Percentiles rank a stretch among this genome's conserved stretches.
These are phyloP conservation scores for Anoplopoma fimbria DNA, from an alignment of 2,113 vertebrate species.

Conservation along the genomic window DNA sequence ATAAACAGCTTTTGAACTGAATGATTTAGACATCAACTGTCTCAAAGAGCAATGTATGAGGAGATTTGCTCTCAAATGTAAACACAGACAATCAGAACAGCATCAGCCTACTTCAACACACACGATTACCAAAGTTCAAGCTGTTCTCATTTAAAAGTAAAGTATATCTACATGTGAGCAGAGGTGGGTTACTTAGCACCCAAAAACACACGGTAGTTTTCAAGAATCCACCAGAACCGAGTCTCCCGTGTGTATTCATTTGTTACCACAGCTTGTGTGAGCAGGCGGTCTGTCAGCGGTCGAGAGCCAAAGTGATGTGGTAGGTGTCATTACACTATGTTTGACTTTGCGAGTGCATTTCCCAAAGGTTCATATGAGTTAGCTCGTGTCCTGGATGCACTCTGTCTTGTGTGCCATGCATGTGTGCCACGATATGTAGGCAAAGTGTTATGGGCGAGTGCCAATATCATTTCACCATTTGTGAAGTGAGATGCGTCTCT, in stretches of 20 bases:
- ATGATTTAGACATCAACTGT: conserved; percentile 17
- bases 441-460: not conserved
- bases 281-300: conserved; percentile 29
- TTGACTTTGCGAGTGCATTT: conserved; percentile 37
- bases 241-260: conserved; percentile 7
- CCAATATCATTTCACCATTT: conserved; percentile 28
- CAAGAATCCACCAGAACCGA: conserved; percentile 24
- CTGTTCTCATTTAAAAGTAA: not conserved
- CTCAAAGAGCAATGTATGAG: conserved; percentile 18
- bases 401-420: conserved; percentile 11
- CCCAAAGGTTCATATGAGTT: conserved; percentile 31
- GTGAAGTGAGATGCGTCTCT: conserved; percentile 52
- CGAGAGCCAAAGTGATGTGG: conserved; percentile 28
- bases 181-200: conserved; percentile 54
- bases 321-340: conserved; percentile 33
- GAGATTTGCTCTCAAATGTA: conserved; percentile 6
- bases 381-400: conserved; percentile 22
- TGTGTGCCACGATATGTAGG: not conserved
- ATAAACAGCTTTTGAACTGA: conserved; percentile 12
- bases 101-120: conserved; percentile 14
- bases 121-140: not conserved
- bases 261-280: conserved; percentile 24
- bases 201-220: conserved; percentile 17
- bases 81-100: conserved; percentile 26
- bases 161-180: not conserved